phyloP scores from a whole-genome alignment of 2,113 vertebrate species.

The sheep (Ovis aries) region ARS-UI_Ramb_v3.0 NC_056058.1:48313501-48314000 shows the following conservation, averaged over 20 bases:
- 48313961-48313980: not conserved
- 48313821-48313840: not conserved
- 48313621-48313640: not conserved
- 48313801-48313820: not conserved
- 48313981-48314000: not conserved
- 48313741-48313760: not conserved
- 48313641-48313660: not conserved
- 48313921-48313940: not conserved
- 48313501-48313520: not conserved
- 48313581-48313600: not conserved
- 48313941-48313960: constrained; percentile 19
- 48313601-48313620: not conserved
- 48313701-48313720: not conserved
- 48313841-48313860: not conserved
- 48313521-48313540: not conserved
- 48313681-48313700: not conserved
- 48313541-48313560: not conserved
- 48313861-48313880: not conserved
- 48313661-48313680: not conserved
- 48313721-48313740: not conserved
- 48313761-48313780: not conserved
- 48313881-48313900: not conserved
- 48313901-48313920: not conserved
- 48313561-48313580: not conserved
- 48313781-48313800: not conserved